A percentile compares a stretch with the other conserved stretches of the same genome.
Conservation (phyloP, 2,797 vertebrate species). For the Pyrocephalus nanus region DNA sequence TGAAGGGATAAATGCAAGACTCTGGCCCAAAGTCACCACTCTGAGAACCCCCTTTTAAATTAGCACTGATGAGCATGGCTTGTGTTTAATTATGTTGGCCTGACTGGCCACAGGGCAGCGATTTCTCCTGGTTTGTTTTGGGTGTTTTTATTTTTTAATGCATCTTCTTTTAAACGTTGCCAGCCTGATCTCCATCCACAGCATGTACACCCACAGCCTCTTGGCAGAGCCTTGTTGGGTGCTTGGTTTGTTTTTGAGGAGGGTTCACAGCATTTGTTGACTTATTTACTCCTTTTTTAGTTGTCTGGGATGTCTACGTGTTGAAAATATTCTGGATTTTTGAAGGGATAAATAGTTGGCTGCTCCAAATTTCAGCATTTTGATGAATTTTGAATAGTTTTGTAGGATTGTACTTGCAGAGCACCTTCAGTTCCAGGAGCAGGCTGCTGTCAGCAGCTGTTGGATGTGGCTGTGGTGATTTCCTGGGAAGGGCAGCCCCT, state of each 20-base stretch:
- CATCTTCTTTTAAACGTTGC: background rate
- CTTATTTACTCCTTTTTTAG: background rate
- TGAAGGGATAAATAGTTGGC: background rate
- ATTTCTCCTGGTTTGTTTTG: background rate
- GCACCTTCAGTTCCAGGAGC: background rate
- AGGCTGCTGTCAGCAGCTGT: background rate
- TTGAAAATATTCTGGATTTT: background rate
- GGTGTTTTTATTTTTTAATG: fast-evolving
- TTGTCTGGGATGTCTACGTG: background rate
- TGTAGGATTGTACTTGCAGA: background rate
- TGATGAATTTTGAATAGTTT: background rate
- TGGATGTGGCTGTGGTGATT: background rate
- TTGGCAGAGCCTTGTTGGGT: background rate
- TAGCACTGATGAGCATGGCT: background rate
- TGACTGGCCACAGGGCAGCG: background rate
- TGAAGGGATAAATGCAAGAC: background rate
- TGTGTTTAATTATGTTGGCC: background rate
- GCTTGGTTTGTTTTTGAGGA: background rate
- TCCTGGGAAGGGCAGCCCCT: background rate
- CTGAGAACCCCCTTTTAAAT: background rate
- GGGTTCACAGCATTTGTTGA: background rate
- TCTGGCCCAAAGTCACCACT: background rate
- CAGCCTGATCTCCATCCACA: background rate
- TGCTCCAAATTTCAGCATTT: background rate
- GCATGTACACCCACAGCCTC: background rate